Base-by-base conservation (phyloP, 2,797 vertebrate genomes). In the Nasua narica region DNA sequence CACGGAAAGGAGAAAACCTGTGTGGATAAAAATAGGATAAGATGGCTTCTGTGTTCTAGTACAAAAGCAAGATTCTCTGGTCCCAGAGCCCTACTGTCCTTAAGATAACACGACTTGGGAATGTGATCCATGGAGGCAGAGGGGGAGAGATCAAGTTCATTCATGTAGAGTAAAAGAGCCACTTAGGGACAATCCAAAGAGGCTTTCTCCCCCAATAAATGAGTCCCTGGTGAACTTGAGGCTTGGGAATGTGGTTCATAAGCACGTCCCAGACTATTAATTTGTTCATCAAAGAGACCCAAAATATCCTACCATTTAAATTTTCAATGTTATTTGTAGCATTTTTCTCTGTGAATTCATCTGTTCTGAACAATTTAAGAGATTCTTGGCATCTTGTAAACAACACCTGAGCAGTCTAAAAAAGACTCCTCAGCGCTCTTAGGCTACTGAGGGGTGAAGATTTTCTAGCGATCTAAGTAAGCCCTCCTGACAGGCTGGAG, bases 281-380 rank as follows among this genome's bases (percentile, higher is more conserved):
- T 74, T 93, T 85, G 43, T 89, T 91, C 85, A 69, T 89, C 72
- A 62, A 92, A 93, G 52, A 92, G 46, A 95, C 21, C 16, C 23
- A 40, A 72, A 83, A 87, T 87, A 91, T 0, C 48, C 32, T 54
- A 91, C 29, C 19, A 48, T 79, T 82, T 74, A 62, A 70, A 23
- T 58, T 50, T 89, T 65, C 21, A 52, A 2, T 81, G 54, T 87
- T 65, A 84, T 82, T 65, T 84, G n/a, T 35, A 94, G 52, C 32
- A 69, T 89, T 87, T 65, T 87, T 29, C 10, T 87, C 72, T 37
- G 15, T 50, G 60, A 74, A 16, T 94, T 93, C 46, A 85, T 69
- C 23, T 90, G 43, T 95, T 96, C 23, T 88, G 58, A 62, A 16
- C 23, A 19, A 86, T 88, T 90, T 58, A 43, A 60, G 92, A 86